phyloP scores from a whole-genome alignment of 2,888 invertebrate genomes.

The Ariolimax columbianus region DNA sequence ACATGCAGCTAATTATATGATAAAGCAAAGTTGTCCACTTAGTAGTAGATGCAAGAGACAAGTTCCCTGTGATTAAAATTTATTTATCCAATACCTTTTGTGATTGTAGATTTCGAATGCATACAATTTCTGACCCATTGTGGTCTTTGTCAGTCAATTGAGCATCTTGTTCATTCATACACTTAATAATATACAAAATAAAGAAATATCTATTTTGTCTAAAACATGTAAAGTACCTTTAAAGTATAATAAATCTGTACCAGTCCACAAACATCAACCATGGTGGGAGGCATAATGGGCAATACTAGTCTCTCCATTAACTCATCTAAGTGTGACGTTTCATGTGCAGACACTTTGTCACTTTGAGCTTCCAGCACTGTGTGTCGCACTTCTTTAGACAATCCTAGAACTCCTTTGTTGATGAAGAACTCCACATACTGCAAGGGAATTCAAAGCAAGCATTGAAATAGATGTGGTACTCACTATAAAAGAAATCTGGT shows the following conservation, averaged over 20 bases:
- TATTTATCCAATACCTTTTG: too few relatives aligned
- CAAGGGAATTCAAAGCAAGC: background rate
- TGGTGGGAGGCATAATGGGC: conserved; percentile 86
- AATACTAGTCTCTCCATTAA: conserved; percentile 81
- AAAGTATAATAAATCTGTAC: conserved; percentile 87
- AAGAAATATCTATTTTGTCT: too few relatives aligned
- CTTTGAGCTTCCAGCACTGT: conserved; percentile 86
- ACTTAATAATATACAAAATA: too few relatives aligned
- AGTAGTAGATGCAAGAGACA: too few relatives aligned
- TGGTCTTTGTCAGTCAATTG: too few relatives aligned
- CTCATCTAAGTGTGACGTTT: conserved; percentile 74
- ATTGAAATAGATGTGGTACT: background rate
- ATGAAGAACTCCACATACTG: conserved; percentile 88
- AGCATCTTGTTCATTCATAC: too few relatives aligned
- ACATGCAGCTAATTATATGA: too few relatives aligned
- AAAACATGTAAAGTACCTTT: conserved; percentile 81
- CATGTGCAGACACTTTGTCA: conserved; percentile 83
- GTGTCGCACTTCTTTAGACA: conserved; percentile 85
- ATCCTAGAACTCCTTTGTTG: conserved; percentile 86
- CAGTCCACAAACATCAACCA: conserved; percentile 86
- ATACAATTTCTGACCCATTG: too few relatives aligned
- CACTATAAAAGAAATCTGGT: background rate
- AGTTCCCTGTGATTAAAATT: too few relatives aligned
- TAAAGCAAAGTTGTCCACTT: too few relatives aligned
- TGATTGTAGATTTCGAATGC: too few relatives aligned